phyloP scores from a whole-genome alignment of 2,888 invertebrate species.

The Aethes cnicana region DNA sequence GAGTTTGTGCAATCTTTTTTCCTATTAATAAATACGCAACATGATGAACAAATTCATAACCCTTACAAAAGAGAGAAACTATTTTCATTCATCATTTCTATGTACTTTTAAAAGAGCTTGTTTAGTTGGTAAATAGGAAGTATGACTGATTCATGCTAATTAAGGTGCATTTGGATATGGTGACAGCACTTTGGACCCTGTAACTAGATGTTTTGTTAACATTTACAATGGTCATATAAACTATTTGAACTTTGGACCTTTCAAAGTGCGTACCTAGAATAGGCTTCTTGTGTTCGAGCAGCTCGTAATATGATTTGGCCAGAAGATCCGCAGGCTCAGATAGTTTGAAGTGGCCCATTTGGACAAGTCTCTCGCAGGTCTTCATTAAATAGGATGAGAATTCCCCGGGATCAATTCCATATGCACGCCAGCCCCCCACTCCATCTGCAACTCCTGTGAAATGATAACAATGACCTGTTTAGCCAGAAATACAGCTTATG shows the following conservation, averaged over 20 bases:
- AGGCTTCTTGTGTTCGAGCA: constrained; percentile 94
- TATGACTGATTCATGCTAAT: constrained; percentile 13
- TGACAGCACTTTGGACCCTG: constrained; percentile 12
- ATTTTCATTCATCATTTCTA: no score
- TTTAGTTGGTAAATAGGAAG: constrained; percentile 10
- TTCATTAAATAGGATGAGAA: constrained; percentile 97
- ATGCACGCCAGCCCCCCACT: constrained; percentile 98
- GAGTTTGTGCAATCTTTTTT: no score
- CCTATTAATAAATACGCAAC: constrained; percentile 1
- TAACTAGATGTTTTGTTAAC: constrained; percentile 4
- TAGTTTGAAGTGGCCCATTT: constrained; percentile 93
- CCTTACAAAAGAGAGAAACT: no score
- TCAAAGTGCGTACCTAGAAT: constrained; percentile 87
- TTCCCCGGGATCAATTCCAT: constrained; percentile 98
- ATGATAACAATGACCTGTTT: constrained; percentile 24
- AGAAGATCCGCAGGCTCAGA: constrained; percentile 93
- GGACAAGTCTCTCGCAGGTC: constrained; percentile 95
- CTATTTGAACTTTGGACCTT: constrained; percentile 16
- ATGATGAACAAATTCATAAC: no score
- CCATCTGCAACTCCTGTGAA: constrained; percentile 97
- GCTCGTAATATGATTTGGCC: constrained; percentile 95
- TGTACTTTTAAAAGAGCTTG: no score
- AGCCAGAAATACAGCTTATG: no score
- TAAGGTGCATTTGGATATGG: constrained; percentile 9
- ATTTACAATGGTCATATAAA: constrained; percentile 14